Percentiles rank a stretch among this genome's conserved stretches.
These are phyloP conservation scores for Morelia viridis DNA, from an alignment of 2,797 vertebrate species.

Conservation along the genomic window DNA sequence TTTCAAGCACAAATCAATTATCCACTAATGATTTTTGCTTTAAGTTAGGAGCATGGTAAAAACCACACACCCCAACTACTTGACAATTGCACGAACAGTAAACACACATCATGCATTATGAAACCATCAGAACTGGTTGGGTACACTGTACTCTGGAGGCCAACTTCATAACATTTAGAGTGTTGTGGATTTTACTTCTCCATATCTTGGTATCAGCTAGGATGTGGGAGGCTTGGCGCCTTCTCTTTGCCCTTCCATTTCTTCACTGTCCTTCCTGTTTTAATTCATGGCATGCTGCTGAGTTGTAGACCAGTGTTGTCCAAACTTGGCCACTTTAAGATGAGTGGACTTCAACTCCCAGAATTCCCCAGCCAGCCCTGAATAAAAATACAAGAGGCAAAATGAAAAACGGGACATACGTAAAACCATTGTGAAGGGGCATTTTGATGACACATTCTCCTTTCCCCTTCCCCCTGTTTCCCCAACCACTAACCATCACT, in stretches of 20 bases:
- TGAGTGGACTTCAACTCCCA: no score
- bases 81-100: neutral
- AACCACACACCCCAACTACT: neutral
- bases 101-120: neutral
- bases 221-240: neutral
- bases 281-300: neutral
- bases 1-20: constrained; percentile 21
- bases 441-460: neutral
- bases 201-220: neutral
- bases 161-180: neutral
- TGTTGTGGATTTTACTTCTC: neutral
- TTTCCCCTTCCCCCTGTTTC: neutral
- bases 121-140: neutral
- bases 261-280: neutral
- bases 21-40: neutral
- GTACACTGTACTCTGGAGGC: neutral
- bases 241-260: neutral
- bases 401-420: neutral
- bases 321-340: no score
- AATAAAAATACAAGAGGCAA: neutral
- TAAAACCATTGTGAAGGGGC: neutral
- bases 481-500: neutral
- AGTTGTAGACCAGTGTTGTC: neutral
- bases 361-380: neutral
- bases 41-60: neutral